These are phyloP conservation scores for Todiramphus saurophagus DNA, from an alignment of 2,113 vertebrate genomes.

Conservation along the genomic window DNA sequence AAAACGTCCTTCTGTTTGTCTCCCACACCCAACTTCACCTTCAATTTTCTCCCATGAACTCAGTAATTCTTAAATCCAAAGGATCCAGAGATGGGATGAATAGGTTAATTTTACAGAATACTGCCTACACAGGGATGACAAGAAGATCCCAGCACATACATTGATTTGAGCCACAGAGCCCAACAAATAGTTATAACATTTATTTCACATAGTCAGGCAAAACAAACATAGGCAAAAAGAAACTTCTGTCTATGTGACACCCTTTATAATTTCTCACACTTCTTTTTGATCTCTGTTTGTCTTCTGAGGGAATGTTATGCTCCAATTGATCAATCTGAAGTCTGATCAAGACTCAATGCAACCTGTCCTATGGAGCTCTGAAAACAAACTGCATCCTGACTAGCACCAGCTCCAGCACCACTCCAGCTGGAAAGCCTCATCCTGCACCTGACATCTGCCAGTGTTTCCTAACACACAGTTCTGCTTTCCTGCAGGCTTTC, in stretches of 20 bases:
- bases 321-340: fast-evolving
- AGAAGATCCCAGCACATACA: not conserved
- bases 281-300: not conserved
- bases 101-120: not conserved
- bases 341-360: not conserved
- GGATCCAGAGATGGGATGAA: not conserved
- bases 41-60: not conserved
- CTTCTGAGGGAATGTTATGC: not conserved
- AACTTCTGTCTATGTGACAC: not conserved
- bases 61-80: not conserved
- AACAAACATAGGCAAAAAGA: not conserved
- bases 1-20: fast-evolving
- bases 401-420: not conserved
- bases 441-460: not conserved
- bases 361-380: not conserved
- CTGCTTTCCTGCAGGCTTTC: not conserved
- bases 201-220: not conserved
- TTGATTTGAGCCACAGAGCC: not conserved
- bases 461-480: not conserved
- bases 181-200: not conserved
- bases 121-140: not conserved
- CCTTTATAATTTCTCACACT: not conserved
- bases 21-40: not conserved
- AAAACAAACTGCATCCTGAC: not conserved
- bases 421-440: not conserved